Conservation (phyloP, 2,797 vertebrate species). For the Hafferia zeledoni region DNA sequence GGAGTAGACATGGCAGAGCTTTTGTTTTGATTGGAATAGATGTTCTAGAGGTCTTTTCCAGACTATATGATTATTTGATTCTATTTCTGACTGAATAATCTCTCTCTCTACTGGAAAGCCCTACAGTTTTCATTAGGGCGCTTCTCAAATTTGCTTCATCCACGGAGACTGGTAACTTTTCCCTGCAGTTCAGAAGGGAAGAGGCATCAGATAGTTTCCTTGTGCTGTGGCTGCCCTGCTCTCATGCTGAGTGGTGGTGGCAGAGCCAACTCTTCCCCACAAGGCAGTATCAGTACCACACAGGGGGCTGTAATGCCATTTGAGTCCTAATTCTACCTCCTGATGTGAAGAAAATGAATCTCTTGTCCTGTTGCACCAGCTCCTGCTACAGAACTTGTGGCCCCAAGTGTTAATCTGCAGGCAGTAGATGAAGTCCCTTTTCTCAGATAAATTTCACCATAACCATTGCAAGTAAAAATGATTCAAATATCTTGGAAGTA, state of each 20-base stretch:
- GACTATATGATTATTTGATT: background rate
- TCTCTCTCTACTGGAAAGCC: background rate
- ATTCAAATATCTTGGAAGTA: background rate
- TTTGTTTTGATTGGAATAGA: background rate
- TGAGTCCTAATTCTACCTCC: background rate
- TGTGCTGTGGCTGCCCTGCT: background rate
- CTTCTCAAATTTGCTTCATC: background rate
- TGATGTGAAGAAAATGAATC: background rate
- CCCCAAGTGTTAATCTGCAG: background rate
- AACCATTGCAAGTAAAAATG: background rate
- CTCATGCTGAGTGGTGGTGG: fast-evolving
- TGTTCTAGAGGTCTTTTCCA: background rate
- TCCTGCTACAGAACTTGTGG: background rate
- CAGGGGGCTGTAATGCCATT: background rate
- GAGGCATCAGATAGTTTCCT: background rate
- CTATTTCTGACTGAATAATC: background rate
- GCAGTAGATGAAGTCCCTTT: background rate
- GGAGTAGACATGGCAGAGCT: background rate
- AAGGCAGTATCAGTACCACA: background rate
- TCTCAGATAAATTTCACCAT: background rate
- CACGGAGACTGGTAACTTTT: background rate
- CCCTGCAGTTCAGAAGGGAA: background rate
- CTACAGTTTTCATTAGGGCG: background rate
- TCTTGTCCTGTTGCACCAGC: background rate
- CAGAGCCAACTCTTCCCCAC: background rate